Conservation (phyloP, 1,140 invertebrate species). For the Eupeodes corollae region DNA sequence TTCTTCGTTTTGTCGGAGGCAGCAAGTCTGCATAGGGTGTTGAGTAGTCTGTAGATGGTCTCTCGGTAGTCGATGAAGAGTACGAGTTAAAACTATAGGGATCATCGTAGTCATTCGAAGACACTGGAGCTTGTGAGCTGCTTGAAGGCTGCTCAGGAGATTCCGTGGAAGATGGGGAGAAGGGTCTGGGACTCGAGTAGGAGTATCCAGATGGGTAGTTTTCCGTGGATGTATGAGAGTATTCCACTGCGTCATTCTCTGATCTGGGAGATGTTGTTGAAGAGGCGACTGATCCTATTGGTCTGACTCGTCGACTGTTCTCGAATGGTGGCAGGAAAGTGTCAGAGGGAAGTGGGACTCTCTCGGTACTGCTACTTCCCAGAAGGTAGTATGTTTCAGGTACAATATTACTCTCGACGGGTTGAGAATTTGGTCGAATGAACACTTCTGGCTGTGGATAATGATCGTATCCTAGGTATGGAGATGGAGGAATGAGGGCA, state of each 20-base stretch:
- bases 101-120: not conserved
- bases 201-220: not conserved
- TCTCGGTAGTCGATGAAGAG: not conserved
- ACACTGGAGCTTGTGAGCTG: not conserved
- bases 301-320: slow-evolving; percentile 14
- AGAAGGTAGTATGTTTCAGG: not conserved
- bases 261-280: slow-evolving; percentile 21
- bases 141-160: slow-evolving; percentile 1
- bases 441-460: slow-evolving; percentile 13
- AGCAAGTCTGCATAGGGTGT: not conserved
- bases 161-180: slow-evolving; percentile 8
- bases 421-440: not conserved
- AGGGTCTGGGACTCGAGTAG: slow-evolving; percentile 21
- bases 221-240: not conserved
- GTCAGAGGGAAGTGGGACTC: slow-evolving; percentile 2
- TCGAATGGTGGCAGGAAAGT: slow-evolving; percentile 20
- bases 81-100: not conserved
- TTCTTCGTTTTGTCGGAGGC: not conserved
- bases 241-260: slow-evolving; percentile 7
- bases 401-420: not conserved
- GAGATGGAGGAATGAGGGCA: slow-evolving; percentile 25
- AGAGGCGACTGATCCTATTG: slow-evolving; percentile 17
- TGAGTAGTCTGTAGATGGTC: slow-evolving; percentile 1
- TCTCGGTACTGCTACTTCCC: not conserved
- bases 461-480: slow-evolving; percentile 30